Base-by-base conservation (phyloP, 1,140 invertebrate species). In the roundworm (Caenorhabditis elegans) region DNA sequence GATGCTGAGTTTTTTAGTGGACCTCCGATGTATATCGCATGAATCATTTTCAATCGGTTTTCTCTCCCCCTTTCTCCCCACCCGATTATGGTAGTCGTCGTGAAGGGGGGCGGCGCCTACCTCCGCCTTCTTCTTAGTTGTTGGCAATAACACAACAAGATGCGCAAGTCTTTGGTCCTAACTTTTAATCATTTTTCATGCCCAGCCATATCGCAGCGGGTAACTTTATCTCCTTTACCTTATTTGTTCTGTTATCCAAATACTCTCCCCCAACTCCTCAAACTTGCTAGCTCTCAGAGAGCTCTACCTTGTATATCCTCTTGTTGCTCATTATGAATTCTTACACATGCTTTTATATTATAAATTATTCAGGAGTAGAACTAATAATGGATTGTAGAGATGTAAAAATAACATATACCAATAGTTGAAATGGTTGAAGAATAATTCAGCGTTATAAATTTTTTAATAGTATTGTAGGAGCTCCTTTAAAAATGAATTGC, bases 1-100 rank as follows among this genome's bases (percentile, higher is more conserved):
- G 39, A 70, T 31, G 34, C 60, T 22, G 34, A 70, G 60, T 70
- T 70, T 70, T 70, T 70, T 22, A 24, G 60, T 22, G 60, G 60
- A 70, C 60, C 60, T 70, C 60, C 60, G 60, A 70, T 70, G 60
- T 43, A 70, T 70, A 70, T 70, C 60, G 60, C 60, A 70, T 70
- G 60, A 70, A 70, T 70, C 60, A 70, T 70, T 70, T 70, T 70
- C 60, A 70, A 70, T 70, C 60, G 31, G 36, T 70, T 70, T 70
- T n/a, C n/a, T n/a, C n/a, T n/a, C 34, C 26, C 34, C 55, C 34
- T 60, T 60, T n/a, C 39, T 34, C 39, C 22, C 34, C 34, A 70
- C 60, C 60, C 60, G 60, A 70, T 70, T 70, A 70, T 70, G 60
- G 60, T 70, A 70, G 60, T 70, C 60, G 60, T 70, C 60, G 19